Evolutionary conservation across 92 coral and sea anemone genomes (phyloP).

Genomic region (Paragorgia papillata): DNA sequence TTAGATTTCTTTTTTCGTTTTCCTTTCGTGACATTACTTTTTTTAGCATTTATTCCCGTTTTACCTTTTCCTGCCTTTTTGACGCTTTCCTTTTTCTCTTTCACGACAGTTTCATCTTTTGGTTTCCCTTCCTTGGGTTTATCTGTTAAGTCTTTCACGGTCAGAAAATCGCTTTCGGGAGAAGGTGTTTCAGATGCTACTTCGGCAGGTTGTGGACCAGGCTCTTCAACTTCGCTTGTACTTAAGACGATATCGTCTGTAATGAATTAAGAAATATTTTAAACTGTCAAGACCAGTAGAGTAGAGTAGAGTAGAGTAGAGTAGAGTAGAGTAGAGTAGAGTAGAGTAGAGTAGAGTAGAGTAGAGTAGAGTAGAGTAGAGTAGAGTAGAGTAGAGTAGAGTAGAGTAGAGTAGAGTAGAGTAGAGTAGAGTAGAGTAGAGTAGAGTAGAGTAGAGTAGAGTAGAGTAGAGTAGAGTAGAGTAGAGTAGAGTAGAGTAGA

Average conservation of each 20-base stretch:
- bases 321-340: no score
- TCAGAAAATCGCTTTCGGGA: slow-evolving; percentile 66
- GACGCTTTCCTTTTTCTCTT: slow-evolving; percentile 52
- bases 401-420: no score
- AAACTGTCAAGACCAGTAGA: not conserved
- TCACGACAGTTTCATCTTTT: slow-evolving; percentile 32
- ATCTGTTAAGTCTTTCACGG: slow-evolving; percentile 62
- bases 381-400: no score
- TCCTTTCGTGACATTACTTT: slow-evolving; percentile 38
- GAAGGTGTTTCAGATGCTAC: slow-evolving; percentile 54
- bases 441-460: no score
- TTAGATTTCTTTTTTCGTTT: slow-evolving; percentile 39
- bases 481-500: no score
- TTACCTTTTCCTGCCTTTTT: slow-evolving; percentile 39
- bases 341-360: no score
- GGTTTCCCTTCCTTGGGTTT: slow-evolving; percentile 35
- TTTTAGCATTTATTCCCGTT: slow-evolving; percentile 32
- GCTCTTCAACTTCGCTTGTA: not conserved
- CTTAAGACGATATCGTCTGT: slow-evolving; percentile 20
- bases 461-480: no score
- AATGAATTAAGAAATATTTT: not conserved
- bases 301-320: no score
- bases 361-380: no score
- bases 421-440: no score
- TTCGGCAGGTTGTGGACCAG: not conserved